Percentiles rank a stretch among this genome's conserved stretches.
Conservation (phyloP, 2,797 vertebrate genomes). For the Phrynocephalus vlangalii region DNA sequence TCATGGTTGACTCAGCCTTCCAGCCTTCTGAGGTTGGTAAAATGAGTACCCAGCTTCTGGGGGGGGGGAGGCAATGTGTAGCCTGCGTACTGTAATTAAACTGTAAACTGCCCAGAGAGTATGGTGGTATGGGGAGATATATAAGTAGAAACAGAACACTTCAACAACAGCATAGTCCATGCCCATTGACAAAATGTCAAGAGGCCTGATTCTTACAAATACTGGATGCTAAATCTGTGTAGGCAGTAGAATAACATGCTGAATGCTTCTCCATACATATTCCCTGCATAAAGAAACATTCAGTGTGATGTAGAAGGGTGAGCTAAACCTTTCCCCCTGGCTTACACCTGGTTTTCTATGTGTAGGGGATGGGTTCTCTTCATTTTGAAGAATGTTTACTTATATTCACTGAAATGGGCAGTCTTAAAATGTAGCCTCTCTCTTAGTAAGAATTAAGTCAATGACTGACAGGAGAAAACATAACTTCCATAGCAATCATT, state of each 20-base stretch:
- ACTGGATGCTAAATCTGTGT: background rate
- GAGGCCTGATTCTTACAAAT: background rate
- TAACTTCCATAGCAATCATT: background rate
- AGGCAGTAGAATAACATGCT: background rate
- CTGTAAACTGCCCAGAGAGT: too few relatives aligned
- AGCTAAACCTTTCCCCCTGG: background rate
- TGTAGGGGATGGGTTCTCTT: background rate
- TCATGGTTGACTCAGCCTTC: too few relatives aligned
- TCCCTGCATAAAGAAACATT: background rate
- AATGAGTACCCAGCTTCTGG: too few relatives aligned
- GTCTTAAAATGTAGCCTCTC: background rate
- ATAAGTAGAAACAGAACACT: too few relatives aligned
- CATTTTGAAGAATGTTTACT: too few relatives aligned
- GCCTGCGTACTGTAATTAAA: too few relatives aligned
- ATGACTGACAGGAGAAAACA: background rate
- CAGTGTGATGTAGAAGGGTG: background rate
- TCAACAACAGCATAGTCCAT: too few relatives aligned
- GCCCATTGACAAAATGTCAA: too few relatives aligned
- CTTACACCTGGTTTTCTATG: background rate
- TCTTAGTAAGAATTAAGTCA: too few relatives aligned
- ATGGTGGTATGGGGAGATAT: too few relatives aligned
- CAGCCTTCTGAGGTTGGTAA: too few relatives aligned
- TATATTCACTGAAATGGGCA: background rate
- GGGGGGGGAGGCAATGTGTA: too few relatives aligned
- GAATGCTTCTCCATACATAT: background rate